Evolutionary conservation across 92 coral and sea anemone species (phyloP).

Genomic region (Porites divaricata): DNA sequence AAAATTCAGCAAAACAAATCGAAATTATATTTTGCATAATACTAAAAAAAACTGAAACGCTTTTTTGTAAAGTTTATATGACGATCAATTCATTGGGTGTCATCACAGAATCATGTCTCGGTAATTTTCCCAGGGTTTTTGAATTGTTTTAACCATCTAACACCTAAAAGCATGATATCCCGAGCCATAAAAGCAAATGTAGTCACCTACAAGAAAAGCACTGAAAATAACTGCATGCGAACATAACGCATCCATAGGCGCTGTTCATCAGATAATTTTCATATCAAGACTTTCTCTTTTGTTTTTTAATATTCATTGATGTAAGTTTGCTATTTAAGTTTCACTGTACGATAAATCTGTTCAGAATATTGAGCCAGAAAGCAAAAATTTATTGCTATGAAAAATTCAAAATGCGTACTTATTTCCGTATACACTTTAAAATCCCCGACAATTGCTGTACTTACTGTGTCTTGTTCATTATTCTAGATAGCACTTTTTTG

Average conservation of each 20-base stretch:
- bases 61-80: too few species aligned
- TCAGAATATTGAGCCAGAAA: too few species aligned
- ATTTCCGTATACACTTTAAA: not conserved
- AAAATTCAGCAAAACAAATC: too few species aligned
- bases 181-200: not conserved
- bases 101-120: too few species aligned
- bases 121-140: too few species aligned
- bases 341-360: not conserved
- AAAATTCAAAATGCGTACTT: too few species aligned
- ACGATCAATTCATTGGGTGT: too few species aligned
- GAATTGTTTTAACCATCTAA: too few species aligned
- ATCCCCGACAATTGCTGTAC: not conserved
- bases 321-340: not conserved
- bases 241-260: not conserved
- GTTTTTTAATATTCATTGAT: not conserved
- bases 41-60: too few species aligned
- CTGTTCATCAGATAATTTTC: not conserved
- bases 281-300: too few species aligned
- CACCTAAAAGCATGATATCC: not conserved
- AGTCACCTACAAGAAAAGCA: not conserved
- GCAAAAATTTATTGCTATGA: too few species aligned
- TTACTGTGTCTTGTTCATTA: not conserved
- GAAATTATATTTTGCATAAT: too few species aligned
- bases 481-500: not conserved
- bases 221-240: not conserved